Evolutionary conservation across 2,113 vertebrate species (phyloP), one percentile per base, ranked within the genome.

Genomic region (Dromiciops gliroides): DNA sequence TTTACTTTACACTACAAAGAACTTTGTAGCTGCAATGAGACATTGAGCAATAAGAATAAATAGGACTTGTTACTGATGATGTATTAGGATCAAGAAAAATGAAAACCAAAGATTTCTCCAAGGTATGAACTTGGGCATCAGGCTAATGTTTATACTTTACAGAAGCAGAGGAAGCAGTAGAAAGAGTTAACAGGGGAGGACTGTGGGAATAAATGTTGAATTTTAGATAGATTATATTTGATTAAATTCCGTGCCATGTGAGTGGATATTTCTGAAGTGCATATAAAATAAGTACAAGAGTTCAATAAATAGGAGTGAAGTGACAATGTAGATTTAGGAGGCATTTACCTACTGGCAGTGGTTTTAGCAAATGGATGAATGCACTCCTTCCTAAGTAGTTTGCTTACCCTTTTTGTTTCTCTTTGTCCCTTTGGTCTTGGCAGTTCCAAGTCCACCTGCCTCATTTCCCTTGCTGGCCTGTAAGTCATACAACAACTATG

Each of bases 401-500:
- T n/a, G 2, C 37, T 83, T 83, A 6, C 67, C 23, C 19, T n/a
- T 75, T 75, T 12, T 75, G 37, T n/a, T n/a, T 75, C 14, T n/a
- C 14, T n/a, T 23, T 44, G 19, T 83, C 67, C 93, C 37, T 92
- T 90, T 50, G 48, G 52, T 89, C 8, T 83, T 53, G 23, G 0
- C 48, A 90, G 9, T 12, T 6, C 90, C 16, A 83, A 8, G 93
- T 89, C 51, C 2, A 25, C 93, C 90, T 95, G 91, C 51, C 89
- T 3, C 93, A 83, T 94, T 91, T 92, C 8, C 22, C 19, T 47
- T 0, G 22, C 92, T 51, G 8, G 3, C 6, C 1, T 94, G 51
- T 92, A 48, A 48, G 91, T 90, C 93, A 95, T 95, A 44, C 90
- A 4, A 94, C 49, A 94, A 37, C 22, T 92, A 56, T 90, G 26